phyloP scores from a whole-genome alignment of 2,113 vertebrate genomes.

The Albula glossodonta region DNA sequence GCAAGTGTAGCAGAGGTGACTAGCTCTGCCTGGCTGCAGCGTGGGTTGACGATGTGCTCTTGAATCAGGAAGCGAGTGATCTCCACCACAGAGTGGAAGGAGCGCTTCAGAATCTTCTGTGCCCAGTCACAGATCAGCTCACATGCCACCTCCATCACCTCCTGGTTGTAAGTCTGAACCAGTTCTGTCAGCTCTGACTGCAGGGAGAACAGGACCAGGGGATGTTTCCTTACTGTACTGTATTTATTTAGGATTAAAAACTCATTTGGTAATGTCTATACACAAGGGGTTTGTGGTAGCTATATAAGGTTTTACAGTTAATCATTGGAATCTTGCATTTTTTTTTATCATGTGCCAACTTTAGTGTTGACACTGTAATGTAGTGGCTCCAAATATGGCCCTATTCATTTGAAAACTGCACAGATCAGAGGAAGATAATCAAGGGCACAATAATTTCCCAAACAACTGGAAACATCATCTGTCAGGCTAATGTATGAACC shows the following conservation, averaged over 20 bases:
- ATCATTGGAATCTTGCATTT: no score
- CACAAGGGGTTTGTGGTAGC: not conserved
- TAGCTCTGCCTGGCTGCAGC: constrained; percentile 83
- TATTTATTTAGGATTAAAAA: not conserved
- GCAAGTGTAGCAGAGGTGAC: constrained; percentile 76
- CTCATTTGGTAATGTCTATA: not conserved
- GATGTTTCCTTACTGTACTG: not conserved
- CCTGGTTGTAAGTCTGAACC: constrained; percentile 80
- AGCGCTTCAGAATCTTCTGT: constrained; percentile 90
- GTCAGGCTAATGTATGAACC: no score
- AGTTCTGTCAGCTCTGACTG: constrained; percentile 83
- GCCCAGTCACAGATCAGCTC: constrained; percentile 95
- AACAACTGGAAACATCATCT: not conserved
- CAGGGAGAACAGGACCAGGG: not conserved
- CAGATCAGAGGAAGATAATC: not conserved
- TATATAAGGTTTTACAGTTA: not conserved
- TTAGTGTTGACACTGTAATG: not conserved
- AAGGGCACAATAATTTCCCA: not conserved
- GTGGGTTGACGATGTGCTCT: constrained; percentile 92
- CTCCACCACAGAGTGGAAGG: constrained; percentile 93
- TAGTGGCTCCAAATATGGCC: not conserved
- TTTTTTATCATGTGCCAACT: not conserved
- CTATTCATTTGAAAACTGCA: not conserved
- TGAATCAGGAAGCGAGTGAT: constrained; percentile 92
- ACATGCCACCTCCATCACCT: constrained; percentile 89